phyloP scores from a whole-genome alignment of 2,113 vertebrate species.

The Mormyrus lacerda region DNA sequence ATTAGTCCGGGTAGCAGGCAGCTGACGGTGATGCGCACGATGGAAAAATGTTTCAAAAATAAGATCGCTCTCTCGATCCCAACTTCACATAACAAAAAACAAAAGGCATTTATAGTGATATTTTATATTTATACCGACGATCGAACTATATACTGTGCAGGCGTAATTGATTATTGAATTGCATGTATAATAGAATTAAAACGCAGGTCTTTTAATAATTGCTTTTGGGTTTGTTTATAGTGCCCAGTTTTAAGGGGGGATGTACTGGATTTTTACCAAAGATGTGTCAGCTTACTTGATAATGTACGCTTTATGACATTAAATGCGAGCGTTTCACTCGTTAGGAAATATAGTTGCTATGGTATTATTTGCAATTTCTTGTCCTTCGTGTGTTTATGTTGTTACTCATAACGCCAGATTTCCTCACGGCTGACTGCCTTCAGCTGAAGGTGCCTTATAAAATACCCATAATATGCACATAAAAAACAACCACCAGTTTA shows the following conservation, averaged over 20 bases:
- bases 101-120: neutral
- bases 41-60: neutral
- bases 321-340: neutral
- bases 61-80: neutral
- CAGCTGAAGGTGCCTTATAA: neutral
- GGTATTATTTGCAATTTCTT: neutral
- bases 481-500: neutral
- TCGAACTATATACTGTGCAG: neutral
- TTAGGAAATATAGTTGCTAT: neutral
- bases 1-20: constrained; percentile 18
- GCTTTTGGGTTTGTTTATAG: neutral
- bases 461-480: neutral
- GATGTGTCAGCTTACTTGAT: neutral
- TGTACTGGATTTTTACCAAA: neutral
- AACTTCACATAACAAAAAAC: neutral
- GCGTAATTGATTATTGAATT: neutral
- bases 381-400: neutral
- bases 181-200: neutral
- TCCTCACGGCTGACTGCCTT: neutral
- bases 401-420: neutral
- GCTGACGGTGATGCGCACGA: neutral
- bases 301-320: neutral
- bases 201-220: neutral
- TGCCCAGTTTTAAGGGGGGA: neutral
- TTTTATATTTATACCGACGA: neutral